A percentile compares a stretch with the other conserved stretches of the same genome.
These are phyloP conservation scores for Leucoraja erinaceus DNA, from an alignment of 2,113 vertebrate species.

Conservation along the genomic window DNA sequence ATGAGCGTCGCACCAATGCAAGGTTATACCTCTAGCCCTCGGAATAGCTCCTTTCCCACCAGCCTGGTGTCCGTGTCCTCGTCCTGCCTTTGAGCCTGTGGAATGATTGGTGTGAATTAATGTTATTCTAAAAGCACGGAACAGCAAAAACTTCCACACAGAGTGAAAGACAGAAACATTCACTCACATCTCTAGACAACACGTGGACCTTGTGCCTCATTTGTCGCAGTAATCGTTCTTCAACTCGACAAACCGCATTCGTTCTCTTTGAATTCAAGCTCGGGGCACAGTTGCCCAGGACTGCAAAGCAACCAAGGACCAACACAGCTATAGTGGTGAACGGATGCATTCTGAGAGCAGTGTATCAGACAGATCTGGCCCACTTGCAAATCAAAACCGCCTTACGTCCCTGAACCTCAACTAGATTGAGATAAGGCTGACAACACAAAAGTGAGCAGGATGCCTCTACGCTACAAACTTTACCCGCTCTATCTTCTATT, in stretches of 20 bases:
- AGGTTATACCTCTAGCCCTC: not conserved
- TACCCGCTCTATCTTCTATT: not conserved
- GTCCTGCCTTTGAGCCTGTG: conserved; percentile 46
- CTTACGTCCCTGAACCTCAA: not conserved
- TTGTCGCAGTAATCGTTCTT: not conserved
- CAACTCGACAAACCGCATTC: not conserved
- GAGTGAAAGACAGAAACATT: not conserved
- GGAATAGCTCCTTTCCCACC: conserved; percentile 37
- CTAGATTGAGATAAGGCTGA: not conserved
- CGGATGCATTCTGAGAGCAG: not conserved
- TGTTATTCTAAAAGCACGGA: too few relatives aligned
- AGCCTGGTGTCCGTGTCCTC: conserved; percentile 45
- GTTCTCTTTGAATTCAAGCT: not conserved
- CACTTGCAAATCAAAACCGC: not conserved
- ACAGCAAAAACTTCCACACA: not conserved
- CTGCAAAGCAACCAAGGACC: not conserved
- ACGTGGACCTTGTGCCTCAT: not conserved
- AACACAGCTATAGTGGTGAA: not conserved
- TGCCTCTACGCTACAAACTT: not conserved
- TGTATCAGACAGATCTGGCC: not conserved
- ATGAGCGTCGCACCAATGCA: not conserved
- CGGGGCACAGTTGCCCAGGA: not conserved
- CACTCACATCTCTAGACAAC: conserved; percentile 5
- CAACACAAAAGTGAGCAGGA: not conserved
- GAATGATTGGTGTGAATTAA: not conserved